phyloP scores from a whole-genome alignment of 1,140 invertebrate genomes.

The Eubasilissa regina region DNA sequence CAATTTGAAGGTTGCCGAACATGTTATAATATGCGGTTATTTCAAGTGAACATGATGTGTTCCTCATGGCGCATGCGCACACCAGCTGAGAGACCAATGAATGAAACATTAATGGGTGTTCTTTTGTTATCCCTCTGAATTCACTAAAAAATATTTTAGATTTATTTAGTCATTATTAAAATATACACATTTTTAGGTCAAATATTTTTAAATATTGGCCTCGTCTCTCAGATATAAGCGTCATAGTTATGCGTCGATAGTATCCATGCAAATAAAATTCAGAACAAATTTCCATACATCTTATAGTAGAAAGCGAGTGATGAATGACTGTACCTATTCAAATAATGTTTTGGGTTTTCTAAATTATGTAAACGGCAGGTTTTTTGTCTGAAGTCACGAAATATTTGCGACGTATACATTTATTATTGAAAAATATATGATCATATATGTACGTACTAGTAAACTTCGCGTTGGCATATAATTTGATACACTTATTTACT shows the following conservation, averaged over 20 bases:
- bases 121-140: not conserved
- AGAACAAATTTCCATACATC: conserved; percentile 20
- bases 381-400: not conserved
- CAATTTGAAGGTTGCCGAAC: conserved; percentile 43
- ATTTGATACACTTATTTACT: too few relatives aligned
- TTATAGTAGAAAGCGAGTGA: conserved; percentile 18
- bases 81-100: conserved; percentile 10
- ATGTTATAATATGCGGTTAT: conserved; percentile 32
- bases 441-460: too few relatives aligned
- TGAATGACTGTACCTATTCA: conserved; percentile 18
- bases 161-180: too few relatives aligned
- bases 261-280: not conserved
- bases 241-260: too few relatives aligned
- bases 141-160: not conserved
- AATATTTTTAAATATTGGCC: not conserved
- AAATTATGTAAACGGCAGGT: not conserved
- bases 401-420: too few relatives aligned
- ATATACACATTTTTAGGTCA: not conserved
- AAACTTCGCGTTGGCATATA: too few relatives aligned
- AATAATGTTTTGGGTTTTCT: conserved; percentile 1
- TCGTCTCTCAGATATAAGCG: not conserved
- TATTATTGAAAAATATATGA: too few relatives aligned
- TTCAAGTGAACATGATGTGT: conserved; percentile 39
- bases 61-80: not conserved
- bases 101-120: conserved; percentile 30